Conservation (phyloP, 2,888 invertebrate species). For the Philopedon plagiatum region DNA sequence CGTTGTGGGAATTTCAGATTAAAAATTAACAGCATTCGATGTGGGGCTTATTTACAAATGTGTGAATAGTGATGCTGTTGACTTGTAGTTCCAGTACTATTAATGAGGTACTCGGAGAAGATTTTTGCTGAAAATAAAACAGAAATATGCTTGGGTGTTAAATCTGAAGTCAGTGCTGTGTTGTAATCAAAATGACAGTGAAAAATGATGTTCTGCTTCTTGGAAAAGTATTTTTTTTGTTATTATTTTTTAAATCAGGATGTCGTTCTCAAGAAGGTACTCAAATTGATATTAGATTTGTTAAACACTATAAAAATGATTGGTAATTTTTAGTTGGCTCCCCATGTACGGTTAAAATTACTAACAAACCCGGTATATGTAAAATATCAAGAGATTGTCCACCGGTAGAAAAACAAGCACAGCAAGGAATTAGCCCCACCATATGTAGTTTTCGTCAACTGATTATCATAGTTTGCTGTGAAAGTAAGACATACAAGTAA, state of each 20-base stretch:
- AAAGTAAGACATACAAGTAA: conserved; percentile 52
- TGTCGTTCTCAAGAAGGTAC: conserved; percentile 30
- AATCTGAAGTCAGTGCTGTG: not conserved
- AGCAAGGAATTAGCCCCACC: conserved; percentile 60
- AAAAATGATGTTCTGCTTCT: conserved; percentile 2
- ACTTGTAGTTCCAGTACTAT: conserved; percentile 14
- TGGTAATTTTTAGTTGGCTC: conserved; percentile 58
- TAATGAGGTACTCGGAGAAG: conserved; percentile 8
- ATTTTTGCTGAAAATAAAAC: conserved; percentile 20
- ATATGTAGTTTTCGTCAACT: conserved; percentile 61
- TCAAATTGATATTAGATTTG: not conserved
- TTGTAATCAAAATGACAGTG: conserved; percentile 14
- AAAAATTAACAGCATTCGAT: not conserved
- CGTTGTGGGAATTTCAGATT: conserved; percentile 1
- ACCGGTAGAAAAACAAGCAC: conserved; percentile 59
- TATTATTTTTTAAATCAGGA: conserved; percentile 1
- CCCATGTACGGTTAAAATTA: conserved; percentile 55
- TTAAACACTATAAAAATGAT: not conserved
- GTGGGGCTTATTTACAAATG: conserved; percentile 1
- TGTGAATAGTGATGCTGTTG: conserved; percentile 8
- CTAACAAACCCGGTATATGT: conserved; percentile 58
- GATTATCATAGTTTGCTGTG: conserved; percentile 63
- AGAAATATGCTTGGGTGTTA: conserved; percentile 17
- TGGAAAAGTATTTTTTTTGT: conserved; percentile 28
- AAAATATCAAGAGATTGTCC: conserved; percentile 60